phyloP scores from a whole-genome alignment of 2,113 vertebrate genomes.

The Lamprotornis superbus region DNA sequence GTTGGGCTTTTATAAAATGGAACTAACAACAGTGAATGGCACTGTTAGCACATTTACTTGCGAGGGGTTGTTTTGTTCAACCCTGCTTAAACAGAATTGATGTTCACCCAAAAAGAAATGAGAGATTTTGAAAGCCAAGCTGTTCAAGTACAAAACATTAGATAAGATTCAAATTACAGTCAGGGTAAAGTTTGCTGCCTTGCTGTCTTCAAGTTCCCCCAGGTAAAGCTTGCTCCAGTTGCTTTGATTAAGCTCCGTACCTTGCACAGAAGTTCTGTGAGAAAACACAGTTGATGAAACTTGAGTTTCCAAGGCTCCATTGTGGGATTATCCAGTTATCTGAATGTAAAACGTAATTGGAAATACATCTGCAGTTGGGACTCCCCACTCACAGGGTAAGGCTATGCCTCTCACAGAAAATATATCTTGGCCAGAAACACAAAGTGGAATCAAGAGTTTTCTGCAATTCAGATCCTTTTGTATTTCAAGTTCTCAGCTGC shows the following conservation, averaged over 20 bases:
- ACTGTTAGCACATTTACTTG: background rate
- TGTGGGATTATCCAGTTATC: background rate
- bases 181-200: background rate
- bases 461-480: background rate
- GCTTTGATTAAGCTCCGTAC: background rate
- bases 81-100: background rate
- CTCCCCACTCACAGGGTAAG: background rate
- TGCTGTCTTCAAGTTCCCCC: background rate
- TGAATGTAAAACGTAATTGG: background rate
- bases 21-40: background rate
- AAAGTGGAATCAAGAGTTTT: background rate
- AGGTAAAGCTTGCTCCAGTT: background rate
- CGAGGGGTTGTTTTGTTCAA: background rate
- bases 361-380: background rate
- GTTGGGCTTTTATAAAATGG: background rate
- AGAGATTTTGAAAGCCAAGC: background rate
- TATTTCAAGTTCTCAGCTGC: background rate
- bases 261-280: background rate
- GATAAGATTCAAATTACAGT: background rate
- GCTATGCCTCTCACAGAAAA: background rate
- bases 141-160: background rate
- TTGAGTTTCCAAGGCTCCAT: background rate
- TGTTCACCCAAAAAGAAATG: background rate
- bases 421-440: background rate
- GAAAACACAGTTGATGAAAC: background rate